Base-by-base conservation (phyloP, 2,888 invertebrate genomes). In the Chironomus riparius region DNA sequence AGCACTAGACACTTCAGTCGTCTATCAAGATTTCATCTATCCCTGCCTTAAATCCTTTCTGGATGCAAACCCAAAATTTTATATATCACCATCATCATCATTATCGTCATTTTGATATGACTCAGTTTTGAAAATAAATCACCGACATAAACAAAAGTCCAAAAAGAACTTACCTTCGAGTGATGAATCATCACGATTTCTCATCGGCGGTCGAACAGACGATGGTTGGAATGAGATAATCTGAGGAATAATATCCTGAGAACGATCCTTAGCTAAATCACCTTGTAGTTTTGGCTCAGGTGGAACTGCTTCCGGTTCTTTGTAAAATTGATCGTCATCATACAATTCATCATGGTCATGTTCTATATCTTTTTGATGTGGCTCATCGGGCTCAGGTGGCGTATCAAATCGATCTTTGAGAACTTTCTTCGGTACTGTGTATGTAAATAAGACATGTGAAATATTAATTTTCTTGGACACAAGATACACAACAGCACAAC, bases 391-490 rank as follows among this genome's bases (percentile, higher is more conserved):
- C 84, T 93, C 92, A 76, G 90, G 87, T 73, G 89, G 89, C 78
- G 91, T 91, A 81, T 93, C 92, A 83, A 91, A 93, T 80, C 91
- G 88, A 83, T 93, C 92, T 83, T 92, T 91, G 78, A 95, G 86
- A 77, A 95, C 93, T 82, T 91, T 91, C 80, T 93, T 87, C 28
- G 93, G 94, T 78, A 94, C 94, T 95, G 15, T 82, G 82, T 5
- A 28, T 28, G 38, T 38, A 38, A 38, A 38, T 38, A 38, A 38
- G 38, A 38, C 10, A 38, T 38, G 38, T 28, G 38, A 38, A 38
- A 38, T 38, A 38, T 38, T 38, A 38, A 38, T 38, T 38, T 38
- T 38, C 38, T 38, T 38, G 38, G 38, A 38, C 38, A 38, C 10
- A 28, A 3, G 5, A 5, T 5, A 28, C 28, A n/a, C n/a, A n/a